These are phyloP conservation scores for Talpa occidentalis DNA, from an alignment of 2,113 vertebrate species.

Conservation along the genomic window DNA sequence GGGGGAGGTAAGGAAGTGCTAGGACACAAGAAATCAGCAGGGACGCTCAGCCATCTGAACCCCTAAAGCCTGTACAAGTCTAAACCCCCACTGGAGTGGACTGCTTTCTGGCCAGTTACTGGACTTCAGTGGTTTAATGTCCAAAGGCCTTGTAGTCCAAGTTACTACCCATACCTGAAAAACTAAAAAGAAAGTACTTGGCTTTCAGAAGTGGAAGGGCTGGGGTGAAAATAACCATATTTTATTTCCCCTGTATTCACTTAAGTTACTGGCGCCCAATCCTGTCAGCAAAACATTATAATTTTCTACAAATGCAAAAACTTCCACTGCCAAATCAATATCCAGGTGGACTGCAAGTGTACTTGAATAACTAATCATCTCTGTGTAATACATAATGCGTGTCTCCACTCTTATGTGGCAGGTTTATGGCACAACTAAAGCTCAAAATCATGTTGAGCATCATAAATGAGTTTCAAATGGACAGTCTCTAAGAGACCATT, in stretches of 20 bases:
- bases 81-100: background rate
- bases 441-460: background rate
- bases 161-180: accelerated
- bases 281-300: background rate
- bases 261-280: background rate
- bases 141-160: background rate
- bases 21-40: background rate
- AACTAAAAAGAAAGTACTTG: background rate
- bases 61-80: background rate
- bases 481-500: background rate
- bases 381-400: background rate
- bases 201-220: background rate
- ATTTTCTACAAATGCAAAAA: slow-evolving; percentile 10
- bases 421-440: background rate
- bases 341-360: background rate
- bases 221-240: background rate
- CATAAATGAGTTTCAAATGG: background rate
- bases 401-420: background rate
- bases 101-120: background rate
- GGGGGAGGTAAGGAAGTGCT: accelerated
- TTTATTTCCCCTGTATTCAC: background rate
- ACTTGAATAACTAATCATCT: background rate
- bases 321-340: background rate
- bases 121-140: background rate
- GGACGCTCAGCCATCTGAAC: background rate